phyloP scores from a whole-genome alignment of 2,888 invertebrate genomes.

The Pherbina coryleti region DNA sequence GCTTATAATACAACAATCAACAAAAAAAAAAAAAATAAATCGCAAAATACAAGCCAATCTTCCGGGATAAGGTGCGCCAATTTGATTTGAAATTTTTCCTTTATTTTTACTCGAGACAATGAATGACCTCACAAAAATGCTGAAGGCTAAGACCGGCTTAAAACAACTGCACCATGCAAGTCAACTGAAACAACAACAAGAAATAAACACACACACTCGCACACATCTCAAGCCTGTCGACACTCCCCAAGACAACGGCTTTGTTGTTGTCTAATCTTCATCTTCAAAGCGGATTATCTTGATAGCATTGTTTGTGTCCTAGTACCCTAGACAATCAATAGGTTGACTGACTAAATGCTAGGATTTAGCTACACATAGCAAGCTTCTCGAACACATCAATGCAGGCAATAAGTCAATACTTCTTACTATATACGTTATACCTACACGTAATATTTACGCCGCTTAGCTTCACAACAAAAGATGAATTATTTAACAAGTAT shows the following conservation, averaged over 20 bases:
- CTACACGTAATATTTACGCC: no score
- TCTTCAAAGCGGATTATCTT: neutral
- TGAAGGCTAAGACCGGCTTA: slow-evolving; percentile 11
- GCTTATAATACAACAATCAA: no score
- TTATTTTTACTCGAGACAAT: neutral
- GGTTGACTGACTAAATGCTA: neutral
- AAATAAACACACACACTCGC: neutral
- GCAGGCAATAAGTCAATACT: no score
- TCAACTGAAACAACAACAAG: neutral
- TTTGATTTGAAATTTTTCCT: neutral
- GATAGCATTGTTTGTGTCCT: slow-evolving; percentile 1
- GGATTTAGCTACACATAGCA: neutral
- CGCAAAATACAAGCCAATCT: neutral
- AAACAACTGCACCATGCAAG: slow-evolving; percentile 1
- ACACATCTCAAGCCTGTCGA: neutral
- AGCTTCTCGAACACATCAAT: no score
- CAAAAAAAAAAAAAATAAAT: neutral
- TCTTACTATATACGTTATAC: no score
- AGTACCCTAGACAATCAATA: slow-evolving; percentile 7
- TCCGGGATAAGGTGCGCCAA: neutral
- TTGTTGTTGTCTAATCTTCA: slow-evolving; percentile 11
- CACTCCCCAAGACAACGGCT: neutral
- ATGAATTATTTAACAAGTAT: neutral
- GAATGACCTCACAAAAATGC: slow-evolving; percentile 27
- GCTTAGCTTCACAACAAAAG: no score